These are phyloP conservation scores for Tapirus terrestris DNA, from an alignment of 2,113 vertebrate genomes.

Conservation along the genomic window DNA sequence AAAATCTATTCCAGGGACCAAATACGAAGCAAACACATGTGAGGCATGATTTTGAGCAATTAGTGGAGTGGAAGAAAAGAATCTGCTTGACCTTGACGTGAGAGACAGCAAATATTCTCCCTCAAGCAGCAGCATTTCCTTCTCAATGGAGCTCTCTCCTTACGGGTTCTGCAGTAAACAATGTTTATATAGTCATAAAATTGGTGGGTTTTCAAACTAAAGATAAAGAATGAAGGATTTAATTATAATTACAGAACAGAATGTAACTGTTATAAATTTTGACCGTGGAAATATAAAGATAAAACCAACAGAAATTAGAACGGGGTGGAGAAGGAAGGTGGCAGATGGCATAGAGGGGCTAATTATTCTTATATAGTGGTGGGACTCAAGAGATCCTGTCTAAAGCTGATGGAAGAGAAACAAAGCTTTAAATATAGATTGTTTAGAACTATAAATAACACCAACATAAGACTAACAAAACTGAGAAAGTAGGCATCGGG, in stretches of 20 bases:
- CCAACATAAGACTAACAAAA: background rate
- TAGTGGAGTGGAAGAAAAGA: background rate
- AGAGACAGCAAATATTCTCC: background rate
- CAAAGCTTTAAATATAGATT: background rate
- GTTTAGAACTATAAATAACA: background rate
- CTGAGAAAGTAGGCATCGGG: background rate
- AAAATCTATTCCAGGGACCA: constrained; percentile 3
- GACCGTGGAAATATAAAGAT: background rate
- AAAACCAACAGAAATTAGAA: constrained; percentile 26
- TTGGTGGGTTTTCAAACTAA: background rate
- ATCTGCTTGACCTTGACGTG: background rate
- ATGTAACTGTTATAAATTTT: background rate
- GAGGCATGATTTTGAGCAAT: constrained; percentile 32
- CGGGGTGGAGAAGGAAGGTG: background rate
- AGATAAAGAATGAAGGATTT: background rate
- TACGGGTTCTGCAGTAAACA: background rate
- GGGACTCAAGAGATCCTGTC: background rate
- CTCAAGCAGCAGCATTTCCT: background rate
- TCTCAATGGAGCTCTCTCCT: background rate
- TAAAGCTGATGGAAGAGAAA: background rate
- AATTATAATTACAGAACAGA: background rate
- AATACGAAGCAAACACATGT: background rate
- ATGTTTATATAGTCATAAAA: background rate
- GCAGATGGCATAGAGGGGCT: background rate
- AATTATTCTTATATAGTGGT: background rate